These are phyloP conservation scores for Papilio dardanus DNA, from an alignment of 1,140 invertebrate species.

Conservation along the genomic window DNA sequence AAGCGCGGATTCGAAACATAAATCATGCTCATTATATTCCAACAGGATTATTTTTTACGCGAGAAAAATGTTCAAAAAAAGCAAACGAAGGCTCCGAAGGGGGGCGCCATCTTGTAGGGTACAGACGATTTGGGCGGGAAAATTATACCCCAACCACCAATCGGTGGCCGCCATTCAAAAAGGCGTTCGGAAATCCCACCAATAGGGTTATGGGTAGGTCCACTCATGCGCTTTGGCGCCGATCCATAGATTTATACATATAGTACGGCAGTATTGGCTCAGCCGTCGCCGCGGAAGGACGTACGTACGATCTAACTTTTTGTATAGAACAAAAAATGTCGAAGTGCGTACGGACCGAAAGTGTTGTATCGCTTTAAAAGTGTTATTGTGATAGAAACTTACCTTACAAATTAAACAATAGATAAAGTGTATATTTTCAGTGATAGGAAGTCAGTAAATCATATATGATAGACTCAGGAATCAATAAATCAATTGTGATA, in stretches of 20 bases:
- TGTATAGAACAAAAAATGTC: slow-evolving; percentile 64
- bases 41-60: slow-evolving; percentile 82
- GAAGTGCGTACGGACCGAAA: slow-evolving; percentile 70
- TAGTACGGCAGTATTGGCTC: slow-evolving; percentile 79
- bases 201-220: slow-evolving; percentile 58
- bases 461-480: not conserved
- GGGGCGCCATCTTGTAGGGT: slow-evolving; percentile 80
- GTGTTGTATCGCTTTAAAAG: slow-evolving; percentile 49
- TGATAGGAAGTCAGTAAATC: not conserved
- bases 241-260: slow-evolving; percentile 80
- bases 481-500: not conserved
- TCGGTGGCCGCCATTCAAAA: slow-evolving; percentile 50
- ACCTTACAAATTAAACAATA: not conserved
- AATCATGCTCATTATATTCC: slow-evolving; percentile 82
- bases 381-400: slow-evolving; percentile 50
- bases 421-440: not conserved
- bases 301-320: slow-evolving; percentile 57
- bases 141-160: slow-evolving; percentile 65
- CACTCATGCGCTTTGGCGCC: slow-evolving; percentile 76
- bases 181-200: slow-evolving; percentile 70
- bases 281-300: slow-evolving; percentile 67
- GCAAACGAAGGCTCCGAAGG: slow-evolving; percentile 78
- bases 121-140: slow-evolving; percentile 71
- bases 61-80: slow-evolving; percentile 80
- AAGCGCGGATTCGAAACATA: slow-evolving; percentile 76